A percentile compares a stretch with the other conserved stretches of the same genome.
These are phyloP conservation scores for Cyaniris semiargus DNA, from an alignment of 2,888 invertebrate species.

Conservation along the genomic window DNA sequence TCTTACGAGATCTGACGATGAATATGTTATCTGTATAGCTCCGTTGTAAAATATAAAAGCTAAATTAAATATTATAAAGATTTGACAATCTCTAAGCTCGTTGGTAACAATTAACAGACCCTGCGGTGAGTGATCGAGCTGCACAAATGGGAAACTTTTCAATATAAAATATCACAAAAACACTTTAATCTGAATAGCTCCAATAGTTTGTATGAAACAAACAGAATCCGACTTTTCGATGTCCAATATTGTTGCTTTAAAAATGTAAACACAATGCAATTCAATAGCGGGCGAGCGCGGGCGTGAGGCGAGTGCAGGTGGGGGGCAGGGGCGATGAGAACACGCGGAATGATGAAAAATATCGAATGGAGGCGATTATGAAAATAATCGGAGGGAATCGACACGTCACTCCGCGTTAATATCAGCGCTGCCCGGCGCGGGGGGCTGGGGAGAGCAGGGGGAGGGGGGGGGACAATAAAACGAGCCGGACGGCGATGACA, in stretches of 20 bases:
- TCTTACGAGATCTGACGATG: neutral
- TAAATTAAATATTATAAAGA: neutral
- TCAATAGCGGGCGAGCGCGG: neutral
- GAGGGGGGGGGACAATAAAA: constrained; percentile 31
- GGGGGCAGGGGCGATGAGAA: neutral
- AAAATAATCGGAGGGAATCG: constrained; percentile 25
- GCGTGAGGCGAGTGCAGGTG: neutral
- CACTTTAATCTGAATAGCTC: neutral
- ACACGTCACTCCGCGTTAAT: constrained; percentile 27
- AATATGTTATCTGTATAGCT: no score
- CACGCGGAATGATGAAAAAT: constrained; percentile 22
- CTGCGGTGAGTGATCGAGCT: neutral
- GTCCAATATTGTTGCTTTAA: constrained; percentile 16
- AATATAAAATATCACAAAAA: constrained; percentile 1
- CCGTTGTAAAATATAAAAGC: no score
- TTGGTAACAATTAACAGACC: neutral
- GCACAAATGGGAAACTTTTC: neutral
- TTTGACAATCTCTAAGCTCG: neutral
- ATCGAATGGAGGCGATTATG: constrained; percentile 29
- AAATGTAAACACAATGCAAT: constrained; percentile 23
- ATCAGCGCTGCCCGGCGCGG: neutral
- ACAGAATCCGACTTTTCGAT: constrained; percentile 16
- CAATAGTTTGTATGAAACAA: constrained; percentile 11
- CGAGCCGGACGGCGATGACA: constrained; percentile 26
- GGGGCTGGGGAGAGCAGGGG: neutral